Percentiles rank a stretch among this genome's conserved stretches.
These are phyloP conservation scores for Caiman crocodilus DNA, from an alignment of 2,797 vertebrate species.

Conservation along the genomic window DNA sequence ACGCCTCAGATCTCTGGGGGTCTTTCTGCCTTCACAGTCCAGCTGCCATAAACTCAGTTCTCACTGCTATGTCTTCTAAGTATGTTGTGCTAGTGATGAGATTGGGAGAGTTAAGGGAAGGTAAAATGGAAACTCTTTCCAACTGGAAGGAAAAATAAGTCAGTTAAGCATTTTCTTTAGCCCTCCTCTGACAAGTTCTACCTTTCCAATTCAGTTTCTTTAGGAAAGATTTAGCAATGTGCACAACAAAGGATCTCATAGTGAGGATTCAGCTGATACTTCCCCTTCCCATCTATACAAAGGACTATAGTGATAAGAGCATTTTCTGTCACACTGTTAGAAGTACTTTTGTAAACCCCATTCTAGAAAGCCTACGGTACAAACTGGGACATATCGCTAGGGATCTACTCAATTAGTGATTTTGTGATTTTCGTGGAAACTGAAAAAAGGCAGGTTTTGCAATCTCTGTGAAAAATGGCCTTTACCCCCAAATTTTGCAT, in stretches of 20 bases:
- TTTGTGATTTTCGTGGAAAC: too few relatives aligned
- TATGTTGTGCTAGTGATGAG: neutral
- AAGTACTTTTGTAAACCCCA: neutral
- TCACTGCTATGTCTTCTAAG: neutral
- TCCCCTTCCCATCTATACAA: neutral
- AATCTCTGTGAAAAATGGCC: too few relatives aligned
- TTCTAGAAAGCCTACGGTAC: too few relatives aligned
- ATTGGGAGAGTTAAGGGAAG: neutral
- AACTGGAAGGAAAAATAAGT: neutral
- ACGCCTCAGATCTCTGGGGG: neutral
- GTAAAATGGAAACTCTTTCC: neutral
- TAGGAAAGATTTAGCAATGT: neutral
- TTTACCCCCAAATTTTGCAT: too few relatives aligned
- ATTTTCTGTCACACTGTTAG: neutral
- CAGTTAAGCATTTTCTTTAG: neutral
- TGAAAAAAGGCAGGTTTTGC: too few relatives aligned
- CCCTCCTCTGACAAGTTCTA: neutral
- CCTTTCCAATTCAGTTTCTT: neutral
- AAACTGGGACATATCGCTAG: too few relatives aligned
- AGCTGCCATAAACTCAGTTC: neutral
- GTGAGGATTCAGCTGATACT: neutral
- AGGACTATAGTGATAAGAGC: neutral
- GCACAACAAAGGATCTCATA: fast-evolving
- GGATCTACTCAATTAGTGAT: too few relatives aligned
- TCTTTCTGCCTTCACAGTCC: neutral